Evolutionary conservation across 2,797 vertebrate genomes (phyloP).

Genomic region (Helicolenus hilgendorfi): DNA sequence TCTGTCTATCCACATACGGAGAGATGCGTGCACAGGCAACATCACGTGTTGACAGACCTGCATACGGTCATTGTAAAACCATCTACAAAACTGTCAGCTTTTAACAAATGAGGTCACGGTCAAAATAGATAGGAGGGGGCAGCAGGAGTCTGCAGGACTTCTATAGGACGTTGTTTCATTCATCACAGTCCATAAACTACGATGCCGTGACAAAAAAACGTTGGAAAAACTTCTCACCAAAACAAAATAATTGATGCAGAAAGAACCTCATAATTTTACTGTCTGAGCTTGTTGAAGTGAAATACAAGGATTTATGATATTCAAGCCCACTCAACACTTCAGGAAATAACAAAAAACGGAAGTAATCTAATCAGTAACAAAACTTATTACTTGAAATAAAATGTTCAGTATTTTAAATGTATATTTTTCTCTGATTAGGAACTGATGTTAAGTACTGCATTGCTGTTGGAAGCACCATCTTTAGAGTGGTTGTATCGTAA

Average conservation of each 20-base stretch:
- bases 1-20: neutral
- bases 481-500: neutral
- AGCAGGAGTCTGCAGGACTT: neutral
- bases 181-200: neutral
- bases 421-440: too few species aligned
- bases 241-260: neutral
- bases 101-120: neutral
- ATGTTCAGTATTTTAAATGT: too few species aligned
- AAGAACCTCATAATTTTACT: neutral
- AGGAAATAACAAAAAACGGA: slow-evolving; percentile 12
- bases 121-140: neutral
- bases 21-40: neutral
- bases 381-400: neutral
- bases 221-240: neutral
- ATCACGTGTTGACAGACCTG: slow-evolving; percentile 5
- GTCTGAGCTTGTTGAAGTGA: neutral
- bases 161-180: neutral
- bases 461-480: neutral
- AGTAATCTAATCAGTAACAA: neutral
- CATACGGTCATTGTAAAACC: neutral
- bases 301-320: neutral
- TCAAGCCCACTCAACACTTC: neutral
- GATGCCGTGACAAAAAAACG: neutral
- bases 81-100: neutral
- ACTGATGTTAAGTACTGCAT: too few species aligned